Evolutionary conservation across 2,888 invertebrate species (phyloP).

Genomic region (Pteria penguin): DNA sequence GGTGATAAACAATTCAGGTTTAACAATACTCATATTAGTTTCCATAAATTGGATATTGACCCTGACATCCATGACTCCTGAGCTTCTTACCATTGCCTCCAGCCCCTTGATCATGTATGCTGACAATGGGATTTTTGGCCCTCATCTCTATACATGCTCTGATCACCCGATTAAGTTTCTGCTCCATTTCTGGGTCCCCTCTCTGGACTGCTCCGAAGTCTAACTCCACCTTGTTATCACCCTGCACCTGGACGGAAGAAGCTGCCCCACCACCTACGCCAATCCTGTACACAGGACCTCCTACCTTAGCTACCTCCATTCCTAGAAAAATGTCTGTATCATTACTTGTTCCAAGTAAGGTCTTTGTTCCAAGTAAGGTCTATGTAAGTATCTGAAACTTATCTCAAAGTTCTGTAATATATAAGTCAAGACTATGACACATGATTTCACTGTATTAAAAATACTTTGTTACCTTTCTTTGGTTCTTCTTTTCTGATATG

Average conservation of each 20-base stretch:
- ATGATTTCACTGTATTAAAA: no score
- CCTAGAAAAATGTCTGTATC: no score
- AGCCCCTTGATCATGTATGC: constrained; percentile 99
- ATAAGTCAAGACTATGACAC: neutral
- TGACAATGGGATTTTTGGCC: constrained; percentile 89
- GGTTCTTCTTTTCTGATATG: constrained; percentile 90
- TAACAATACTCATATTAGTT: neutral
- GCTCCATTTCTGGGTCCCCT: constrained; percentile 99
- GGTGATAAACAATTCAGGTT: neutral
- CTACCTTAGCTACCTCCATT: constrained; percentile 95
- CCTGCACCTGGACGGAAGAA: constrained; percentile 96
- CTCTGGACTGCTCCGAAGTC: constrained; percentile 98
- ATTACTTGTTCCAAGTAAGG: no score
- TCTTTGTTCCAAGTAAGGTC: no score
- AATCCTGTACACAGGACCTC: constrained; percentile 98
- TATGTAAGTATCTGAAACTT: no score
- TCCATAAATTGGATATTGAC: neutral
- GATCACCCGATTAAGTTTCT: constrained; percentile 96
- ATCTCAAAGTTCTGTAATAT: no score
- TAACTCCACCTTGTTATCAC: constrained; percentile 89
- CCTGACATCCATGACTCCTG: neutral
- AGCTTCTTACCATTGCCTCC: constrained; percentile 86
- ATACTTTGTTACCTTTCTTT: constrained; percentile 83
- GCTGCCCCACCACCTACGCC: constrained; percentile 99
- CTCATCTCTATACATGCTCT: constrained; percentile 93